Base-by-base conservation (phyloP, 2,888 invertebrate genomes). In the Alcis repandata region DNA sequence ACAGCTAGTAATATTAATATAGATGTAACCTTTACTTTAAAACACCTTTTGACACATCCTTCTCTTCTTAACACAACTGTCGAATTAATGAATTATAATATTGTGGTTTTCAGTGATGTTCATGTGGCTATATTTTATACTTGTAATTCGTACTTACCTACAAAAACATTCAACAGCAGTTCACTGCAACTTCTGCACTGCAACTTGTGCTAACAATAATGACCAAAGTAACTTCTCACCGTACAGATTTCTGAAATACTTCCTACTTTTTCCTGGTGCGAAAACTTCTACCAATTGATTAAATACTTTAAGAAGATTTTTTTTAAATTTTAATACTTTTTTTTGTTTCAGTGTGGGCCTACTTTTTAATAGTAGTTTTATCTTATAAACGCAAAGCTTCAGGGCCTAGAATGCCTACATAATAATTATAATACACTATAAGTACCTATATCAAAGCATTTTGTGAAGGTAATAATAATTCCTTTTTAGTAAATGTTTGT, bases 271-370 rank as follows among this genome's bases (percentile, higher is more conserved):
- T 51, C 41, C 10, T 48, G 41, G 59, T 32, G 27, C 49, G 59
- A 59, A 19, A 41, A 59, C 41, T 41, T 59, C 1, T 49, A 41
- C 41, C 40, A 45, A 32, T 8, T 20, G 2, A 19, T 59, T 3
- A 4, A 15, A 32, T 6, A n/a, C 9, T 11, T 52, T 0, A 51
- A 51, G 51, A 46, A 1, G 19, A 20, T 36, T 59, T 0, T 49
- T 59, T 43, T 13, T 59, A 33, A 15, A 17, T 53, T 43, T 40
- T 17, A 20, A 46, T 15, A 64, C 15, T 70, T 70, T 62, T 76
- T 82, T 78, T 67, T 48, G 73, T 89, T 90, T 80, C 87, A 89
- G 88, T 85, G 68, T 89, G 89, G 88, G 45, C 59, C 74, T 89
- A 89, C 82, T 89, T 86, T 83, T 62, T 89, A 81, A 77, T 83